Conservation (phyloP, 2,113 vertebrate genomes). For the Meriones unguiculatus region DNA sequence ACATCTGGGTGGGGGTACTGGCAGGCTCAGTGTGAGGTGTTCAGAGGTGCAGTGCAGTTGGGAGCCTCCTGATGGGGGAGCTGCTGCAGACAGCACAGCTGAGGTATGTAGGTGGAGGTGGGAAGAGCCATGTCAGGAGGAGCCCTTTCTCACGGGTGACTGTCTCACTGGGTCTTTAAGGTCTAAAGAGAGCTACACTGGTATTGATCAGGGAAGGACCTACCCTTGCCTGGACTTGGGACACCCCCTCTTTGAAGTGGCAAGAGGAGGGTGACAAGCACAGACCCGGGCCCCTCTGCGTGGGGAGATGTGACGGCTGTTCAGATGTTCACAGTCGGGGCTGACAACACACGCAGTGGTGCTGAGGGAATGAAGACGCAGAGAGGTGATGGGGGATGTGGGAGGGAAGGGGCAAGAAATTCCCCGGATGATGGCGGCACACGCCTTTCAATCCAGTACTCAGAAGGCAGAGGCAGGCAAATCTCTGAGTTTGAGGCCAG, state of each 20-base stretch:
- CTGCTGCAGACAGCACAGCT: not conserved
- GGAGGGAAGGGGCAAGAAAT: not conserved
- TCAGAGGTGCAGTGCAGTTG: accelerated
- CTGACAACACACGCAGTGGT: not conserved
- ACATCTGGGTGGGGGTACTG: not conserved
- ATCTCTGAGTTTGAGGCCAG: no score
- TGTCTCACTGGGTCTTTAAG: not conserved
- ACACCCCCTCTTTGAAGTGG: not conserved
- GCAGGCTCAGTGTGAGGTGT: not conserved
- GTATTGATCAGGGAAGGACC: not conserved
- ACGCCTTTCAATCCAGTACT: not conserved
- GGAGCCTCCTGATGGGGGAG: not conserved
- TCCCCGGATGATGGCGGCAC: not conserved
- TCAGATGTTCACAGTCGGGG: not conserved
- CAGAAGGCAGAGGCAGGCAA: not conserved
- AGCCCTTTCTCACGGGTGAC: not conserved
- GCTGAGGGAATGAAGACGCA: not conserved
- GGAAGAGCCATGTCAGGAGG: not conserved
- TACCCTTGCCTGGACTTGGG: not conserved
- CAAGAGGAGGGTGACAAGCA: not conserved
- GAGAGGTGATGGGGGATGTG: not conserved
- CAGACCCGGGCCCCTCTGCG: not conserved
- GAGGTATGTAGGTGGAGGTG: not conserved
- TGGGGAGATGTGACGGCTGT: not conserved
- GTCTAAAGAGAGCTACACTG: not conserved